phyloP scores from a whole-genome alignment of 2,113 vertebrate genomes.

The Archocentrus centrarchus region DNA sequence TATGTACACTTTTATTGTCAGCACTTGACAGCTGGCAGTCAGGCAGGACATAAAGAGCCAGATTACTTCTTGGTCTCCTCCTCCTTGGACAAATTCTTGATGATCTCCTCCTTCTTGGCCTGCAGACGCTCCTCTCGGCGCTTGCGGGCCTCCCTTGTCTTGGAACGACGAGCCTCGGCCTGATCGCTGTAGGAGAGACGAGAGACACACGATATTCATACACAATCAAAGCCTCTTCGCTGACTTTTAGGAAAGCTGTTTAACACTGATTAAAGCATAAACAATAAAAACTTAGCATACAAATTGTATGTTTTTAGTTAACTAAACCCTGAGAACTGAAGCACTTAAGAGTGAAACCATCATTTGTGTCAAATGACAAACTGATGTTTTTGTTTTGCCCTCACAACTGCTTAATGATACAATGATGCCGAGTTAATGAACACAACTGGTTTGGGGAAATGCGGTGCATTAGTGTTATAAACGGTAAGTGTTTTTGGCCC shows the following conservation, averaged over 20 bases:
- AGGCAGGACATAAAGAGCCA: constrained; percentile 27
- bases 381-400: background rate
- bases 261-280: background rate
- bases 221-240: background rate
- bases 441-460: background rate
- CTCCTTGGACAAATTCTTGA: constrained; percentile 95
- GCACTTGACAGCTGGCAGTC: constrained; percentile 48
- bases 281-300: no score
- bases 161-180: constrained; percentile 94
- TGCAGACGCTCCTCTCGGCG: constrained; percentile 94
- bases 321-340: background rate
- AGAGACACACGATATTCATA: background rate
- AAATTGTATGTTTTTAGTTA: background rate
- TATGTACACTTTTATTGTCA: constrained; percentile 80
- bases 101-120: constrained; percentile 98
- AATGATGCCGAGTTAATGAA: background rate
- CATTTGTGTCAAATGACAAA: background rate
- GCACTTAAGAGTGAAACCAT: background rate
- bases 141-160: constrained; percentile 98
- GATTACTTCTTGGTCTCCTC: constrained; percentile 94
- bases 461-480: background rate
- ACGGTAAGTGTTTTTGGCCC: background rate
- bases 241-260: fast-evolving
- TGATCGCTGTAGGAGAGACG: constrained; percentile 85
- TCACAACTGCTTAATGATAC: background rate